These are phyloP conservation scores for Chaetura pelagica DNA, from an alignment of 2,113 vertebrate genomes.

Conservation along the genomic window DNA sequence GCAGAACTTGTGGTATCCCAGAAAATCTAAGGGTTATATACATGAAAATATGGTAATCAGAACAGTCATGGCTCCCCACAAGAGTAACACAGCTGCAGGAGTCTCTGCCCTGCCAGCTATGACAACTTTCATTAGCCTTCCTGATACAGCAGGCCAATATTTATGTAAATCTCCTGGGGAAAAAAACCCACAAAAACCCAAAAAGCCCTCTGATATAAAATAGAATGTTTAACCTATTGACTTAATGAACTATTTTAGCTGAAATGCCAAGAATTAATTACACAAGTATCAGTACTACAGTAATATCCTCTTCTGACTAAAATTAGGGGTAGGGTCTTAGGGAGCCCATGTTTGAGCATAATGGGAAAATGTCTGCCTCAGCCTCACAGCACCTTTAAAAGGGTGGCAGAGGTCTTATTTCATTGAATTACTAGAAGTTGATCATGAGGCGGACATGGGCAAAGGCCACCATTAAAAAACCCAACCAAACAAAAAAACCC, in stretches of 20 bases:
- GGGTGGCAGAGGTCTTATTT: neutral
- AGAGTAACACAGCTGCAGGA: constrained; percentile 27
- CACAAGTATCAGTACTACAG: neutral
- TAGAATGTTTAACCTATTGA: constrained; percentile 12
- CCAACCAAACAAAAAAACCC: neutral
- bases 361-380: neutral
- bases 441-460: neutral
- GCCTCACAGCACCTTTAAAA: neutral
- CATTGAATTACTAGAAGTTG: neutral
- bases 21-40: neutral
- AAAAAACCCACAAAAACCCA: no score
- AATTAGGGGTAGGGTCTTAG: neutral
- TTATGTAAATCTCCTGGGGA: neutral
- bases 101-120: constrained; percentile 35
- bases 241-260: constrained; percentile 22
- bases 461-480: neutral
- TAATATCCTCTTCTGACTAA: neutral
- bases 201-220: neutral
- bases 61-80: constrained; percentile 7
- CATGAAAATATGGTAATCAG: constrained; percentile 14
- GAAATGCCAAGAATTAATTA: constrained; percentile 31
- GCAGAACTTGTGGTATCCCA: neutral
- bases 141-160: neutral
- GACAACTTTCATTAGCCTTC: constrained; percentile 30
- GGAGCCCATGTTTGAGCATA: neutral